Base-by-base conservation (phyloP, 23 tunicate genomes). In the Halocynthia aurantium region DNA sequence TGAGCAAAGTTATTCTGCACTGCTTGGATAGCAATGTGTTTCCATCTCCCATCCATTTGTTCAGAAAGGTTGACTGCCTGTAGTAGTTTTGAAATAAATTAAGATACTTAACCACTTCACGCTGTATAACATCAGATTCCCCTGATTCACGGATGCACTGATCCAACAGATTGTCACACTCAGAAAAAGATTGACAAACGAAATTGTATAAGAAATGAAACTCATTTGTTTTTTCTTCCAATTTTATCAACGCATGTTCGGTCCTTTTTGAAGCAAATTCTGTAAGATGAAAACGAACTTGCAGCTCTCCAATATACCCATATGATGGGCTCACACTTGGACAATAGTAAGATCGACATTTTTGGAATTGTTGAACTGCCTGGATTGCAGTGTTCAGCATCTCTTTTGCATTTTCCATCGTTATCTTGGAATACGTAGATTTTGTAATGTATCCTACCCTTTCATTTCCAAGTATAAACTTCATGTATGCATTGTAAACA, bases 221-320 rank as follows among this genome's bases (percentile, higher is more conserved):
- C 8, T 10, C 8, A 50, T 74, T 22, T 8, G 19, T 56, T 10
- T 49, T 55, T 17, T 55, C 50, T 13, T 15, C 12, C 20, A 74
- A 11, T 56, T 15, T 4, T 10, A 52, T 10, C 13, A 74, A 15
- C 5, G 54, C 57, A 7, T 56, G 62, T 7, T 10, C 22, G 8
- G 76, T 53, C 21, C 49, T 53, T 9, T 69, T 52, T 8, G 31
- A 61, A 50, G 55, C 81, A 57, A 50, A 77, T 51, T 86, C 81
- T 60, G 69, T 73, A 40, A 86, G 22, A n/a, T 67, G 55, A 8
- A 86, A 22, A 6, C 92, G 82, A 9, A 69, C 81, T 15, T 73
- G 53, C 0, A 86, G 57, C 57, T 86, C 92, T 0, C 92, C 92
- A 55, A 86, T 60, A 56, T 67, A 81, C 10, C 82, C 92, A 58